phyloP scores from a whole-genome alignment of 2,113 vertebrate genomes.

The Leiothrix lutea region DNA sequence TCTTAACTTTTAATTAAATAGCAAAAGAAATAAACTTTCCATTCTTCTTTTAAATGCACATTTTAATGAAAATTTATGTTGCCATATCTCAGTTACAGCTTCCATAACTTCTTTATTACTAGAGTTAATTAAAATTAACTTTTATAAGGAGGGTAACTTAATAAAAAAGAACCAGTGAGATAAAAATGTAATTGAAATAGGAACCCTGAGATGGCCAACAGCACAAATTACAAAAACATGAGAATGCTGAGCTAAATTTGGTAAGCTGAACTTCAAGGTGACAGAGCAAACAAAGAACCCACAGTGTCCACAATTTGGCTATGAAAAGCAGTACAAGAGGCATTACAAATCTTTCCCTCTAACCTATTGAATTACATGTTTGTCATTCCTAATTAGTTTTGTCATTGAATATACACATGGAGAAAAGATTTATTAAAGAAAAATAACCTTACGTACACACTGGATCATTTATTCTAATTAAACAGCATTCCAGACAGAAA shows the following conservation, averaged over 20 bases:
- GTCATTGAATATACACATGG: constrained; percentile 65
- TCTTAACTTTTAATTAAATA: constrained; percentile 27
- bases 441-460: constrained; percentile 68
- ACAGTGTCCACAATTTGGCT: constrained; percentile 16
- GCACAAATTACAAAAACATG: constrained; percentile 13
- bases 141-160: neutral
- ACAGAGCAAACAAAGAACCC: constrained; percentile 50
- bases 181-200: constrained; percentile 4
- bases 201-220: neutral
- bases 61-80: constrained; percentile 7
- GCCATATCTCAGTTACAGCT: neutral
- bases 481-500: constrained; percentile 52
- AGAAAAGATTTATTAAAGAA: constrained; percentile 69
- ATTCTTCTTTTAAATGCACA: neutral
- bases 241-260: neutral
- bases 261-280: constrained; percentile 24
- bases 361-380: constrained; percentile 48
- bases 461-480: constrained; percentile 73
- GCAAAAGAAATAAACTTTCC: constrained; percentile 2
- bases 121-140: constrained; percentile 35
- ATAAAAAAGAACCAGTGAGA: constrained; percentile 4
- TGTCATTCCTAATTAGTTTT: constrained; percentile 71
- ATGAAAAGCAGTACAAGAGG: constrained; percentile 30
- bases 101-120: constrained; percentile 27
- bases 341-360: constrained; percentile 18